Evolutionary conservation across 2,888 invertebrate species (phyloP).

Genomic region (Diadegma fenestrale): DNA sequence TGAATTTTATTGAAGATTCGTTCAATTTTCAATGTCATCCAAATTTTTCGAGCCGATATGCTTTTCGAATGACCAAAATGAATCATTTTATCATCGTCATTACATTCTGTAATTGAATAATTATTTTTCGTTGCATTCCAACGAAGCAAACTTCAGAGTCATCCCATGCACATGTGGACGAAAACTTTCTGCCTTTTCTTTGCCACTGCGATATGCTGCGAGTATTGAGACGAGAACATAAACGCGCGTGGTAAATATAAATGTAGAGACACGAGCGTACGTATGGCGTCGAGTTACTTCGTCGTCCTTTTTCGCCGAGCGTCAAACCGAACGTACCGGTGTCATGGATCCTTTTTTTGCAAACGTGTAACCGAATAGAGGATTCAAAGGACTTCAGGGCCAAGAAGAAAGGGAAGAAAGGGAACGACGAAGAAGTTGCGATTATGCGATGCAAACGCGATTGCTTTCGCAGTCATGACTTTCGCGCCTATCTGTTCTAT

Average conservation of each 20-base stretch:
- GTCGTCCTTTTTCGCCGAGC: conserved; percentile 20
- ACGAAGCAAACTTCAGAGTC: too few species aligned
- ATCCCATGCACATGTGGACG: conserved; percentile 21
- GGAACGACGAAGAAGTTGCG: neutral
- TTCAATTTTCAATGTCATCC: too few species aligned
- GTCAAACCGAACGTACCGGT: neutral
- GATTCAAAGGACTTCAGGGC: neutral
- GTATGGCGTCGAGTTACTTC: conserved; percentile 7
- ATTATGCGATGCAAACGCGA: conserved; percentile 36
- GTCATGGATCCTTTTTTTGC: neutral
- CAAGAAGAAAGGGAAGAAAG: neutral
- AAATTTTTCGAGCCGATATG: too few species aligned
- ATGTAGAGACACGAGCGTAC: neutral
- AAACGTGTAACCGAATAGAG: neutral
- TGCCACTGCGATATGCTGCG: neutral
- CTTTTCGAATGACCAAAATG: too few species aligned
- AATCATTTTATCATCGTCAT: too few species aligned
- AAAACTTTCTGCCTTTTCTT: conserved; percentile 22
- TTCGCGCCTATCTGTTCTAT: conserved; percentile 41
- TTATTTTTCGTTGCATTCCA: too few species aligned
- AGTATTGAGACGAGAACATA: conserved; percentile 36
- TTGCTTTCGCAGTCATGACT: conserved; percentile 30
- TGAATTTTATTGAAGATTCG: too few species aligned
- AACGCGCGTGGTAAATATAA: conserved; percentile 8
- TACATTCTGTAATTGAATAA: too few species aligned